phyloP scores from a whole-genome alignment of 2,797 vertebrate species.

The Yasuhikotakia modesta region DNA sequence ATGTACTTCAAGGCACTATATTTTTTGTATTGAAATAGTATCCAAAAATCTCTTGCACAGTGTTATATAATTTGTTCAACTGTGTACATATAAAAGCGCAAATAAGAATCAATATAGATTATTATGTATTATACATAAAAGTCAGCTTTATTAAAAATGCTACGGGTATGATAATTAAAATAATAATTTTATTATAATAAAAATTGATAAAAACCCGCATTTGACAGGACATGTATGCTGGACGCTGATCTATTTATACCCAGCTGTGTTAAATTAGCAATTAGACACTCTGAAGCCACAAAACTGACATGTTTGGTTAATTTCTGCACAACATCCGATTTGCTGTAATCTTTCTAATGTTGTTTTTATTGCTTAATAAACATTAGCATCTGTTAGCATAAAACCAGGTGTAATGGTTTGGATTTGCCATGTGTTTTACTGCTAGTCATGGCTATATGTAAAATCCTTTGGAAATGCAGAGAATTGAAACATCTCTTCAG shows the following conservation, averaged over 20 bases:
- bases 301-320: background rate
- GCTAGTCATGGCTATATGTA: background rate
- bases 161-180: too few relatives aligned
- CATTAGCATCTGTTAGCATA: slow-evolving; percentile 5
- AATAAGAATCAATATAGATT: too few relatives aligned
- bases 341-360: slow-evolving; percentile 13
- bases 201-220: too few relatives aligned
- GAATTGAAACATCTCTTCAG: background rate
- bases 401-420: background rate
- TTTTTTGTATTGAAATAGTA: too few relatives aligned
- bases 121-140: too few relatives aligned
- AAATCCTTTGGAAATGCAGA: background rate
- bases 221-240: background rate
- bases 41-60: too few relatives aligned
- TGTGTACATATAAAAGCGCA: too few relatives aligned
- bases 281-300: background rate
- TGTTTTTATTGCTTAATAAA: background rate
- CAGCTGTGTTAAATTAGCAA: background rate
- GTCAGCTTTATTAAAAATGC: too few relatives aligned
- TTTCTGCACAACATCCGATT: slow-evolving; percentile 5
- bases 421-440: slow-evolving; percentile 1
- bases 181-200: too few relatives aligned
- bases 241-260: background rate
- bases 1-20: background rate
- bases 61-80: too few relatives aligned